A percentile compares a stretch with the other conserved stretches of the same genome.
These are phyloP conservation scores for Rhopalosiphum nymphaeae DNA, from an alignment of 2,888 invertebrate species.

Conservation along the genomic window DNA sequence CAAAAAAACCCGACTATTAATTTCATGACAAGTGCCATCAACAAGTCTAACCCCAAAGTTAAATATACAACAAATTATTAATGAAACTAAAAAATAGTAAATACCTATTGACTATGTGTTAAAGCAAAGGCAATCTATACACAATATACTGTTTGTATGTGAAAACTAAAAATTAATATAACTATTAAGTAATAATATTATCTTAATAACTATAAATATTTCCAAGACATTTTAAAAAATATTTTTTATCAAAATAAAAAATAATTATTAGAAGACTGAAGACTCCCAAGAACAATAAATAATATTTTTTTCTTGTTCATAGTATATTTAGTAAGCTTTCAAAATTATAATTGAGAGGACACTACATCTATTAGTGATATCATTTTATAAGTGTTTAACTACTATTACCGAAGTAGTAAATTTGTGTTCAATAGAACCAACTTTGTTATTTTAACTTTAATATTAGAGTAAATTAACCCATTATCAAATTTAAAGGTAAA, in stretches of 20 bases:
- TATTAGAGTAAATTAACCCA: no score
- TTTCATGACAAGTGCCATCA: conserved; percentile 48
- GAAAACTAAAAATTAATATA: conserved; percentile 40
- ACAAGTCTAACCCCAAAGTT: conserved; percentile 56
- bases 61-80: conserved; percentile 47
- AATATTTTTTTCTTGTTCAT: not conserved
- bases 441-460: no score
- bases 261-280: conserved; percentile 30
- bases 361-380: not conserved
- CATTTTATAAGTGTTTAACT: no score
- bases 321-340: not conserved
- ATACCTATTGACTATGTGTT: conserved; percentile 57
- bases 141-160: conserved; percentile 36
- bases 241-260: not conserved
- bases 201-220: conserved; percentile 14
- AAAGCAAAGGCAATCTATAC: conserved; percentile 23
- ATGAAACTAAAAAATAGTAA: conserved; percentile 55
- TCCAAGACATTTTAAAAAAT: not conserved
- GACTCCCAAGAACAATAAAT: not conserved
- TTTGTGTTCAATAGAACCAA: no score
- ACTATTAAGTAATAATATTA: not conserved
- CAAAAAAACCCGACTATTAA: conserved; percentile 50
- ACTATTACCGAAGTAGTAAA: no score
- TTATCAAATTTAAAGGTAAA: no score
- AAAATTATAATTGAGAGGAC: not conserved